Conservation (phyloP, 2,888 invertebrate species). For the Andricus curvator region DNA sequence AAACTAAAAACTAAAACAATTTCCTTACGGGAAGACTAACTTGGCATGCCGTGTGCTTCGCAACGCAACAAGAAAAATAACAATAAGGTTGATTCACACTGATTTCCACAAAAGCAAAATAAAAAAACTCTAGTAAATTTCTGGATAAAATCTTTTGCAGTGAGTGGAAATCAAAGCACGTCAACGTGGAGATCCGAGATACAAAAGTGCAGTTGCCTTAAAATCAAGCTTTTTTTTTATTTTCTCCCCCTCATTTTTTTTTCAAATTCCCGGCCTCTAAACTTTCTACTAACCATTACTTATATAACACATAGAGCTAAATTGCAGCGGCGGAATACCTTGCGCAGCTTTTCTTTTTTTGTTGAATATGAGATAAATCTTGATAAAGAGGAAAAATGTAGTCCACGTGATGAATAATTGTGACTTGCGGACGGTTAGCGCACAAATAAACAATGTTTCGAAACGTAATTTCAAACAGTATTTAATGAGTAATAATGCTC, state of each 20-base stretch:
- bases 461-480: slow-evolving; percentile 75
- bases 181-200: background rate
- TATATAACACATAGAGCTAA: slow-evolving; percentile 54
- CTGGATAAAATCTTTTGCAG: background rate
- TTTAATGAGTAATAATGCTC: slow-evolving; percentile 76
- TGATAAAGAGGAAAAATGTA: slow-evolving; percentile 2
- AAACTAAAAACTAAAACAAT: background rate
- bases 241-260: slow-evolving; percentile 48
- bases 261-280: slow-evolving; percentile 67
- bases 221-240: slow-evolving; percentile 19
- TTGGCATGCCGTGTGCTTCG: slow-evolving; percentile 29
- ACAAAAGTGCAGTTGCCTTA: slow-evolving; percentile 10
- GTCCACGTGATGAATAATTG: background rate
- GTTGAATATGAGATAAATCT: background rate
- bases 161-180: background rate
- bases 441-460: slow-evolving; percentile 62
- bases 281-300: slow-evolving; percentile 64
- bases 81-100: slow-evolving; percentile 11
- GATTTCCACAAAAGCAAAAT: background rate
- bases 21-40: slow-evolving; percentile 29
- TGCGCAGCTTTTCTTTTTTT: slow-evolving; percentile 61
- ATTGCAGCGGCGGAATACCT: slow-evolving; percentile 66
- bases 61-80: slow-evolving; percentile 25
- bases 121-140: background rate
- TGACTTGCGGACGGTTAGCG: slow-evolving; percentile 50